Evolutionary conservation across 1,140 invertebrate genomes (phyloP).

Genomic region (Fopius arisanus): DNA sequence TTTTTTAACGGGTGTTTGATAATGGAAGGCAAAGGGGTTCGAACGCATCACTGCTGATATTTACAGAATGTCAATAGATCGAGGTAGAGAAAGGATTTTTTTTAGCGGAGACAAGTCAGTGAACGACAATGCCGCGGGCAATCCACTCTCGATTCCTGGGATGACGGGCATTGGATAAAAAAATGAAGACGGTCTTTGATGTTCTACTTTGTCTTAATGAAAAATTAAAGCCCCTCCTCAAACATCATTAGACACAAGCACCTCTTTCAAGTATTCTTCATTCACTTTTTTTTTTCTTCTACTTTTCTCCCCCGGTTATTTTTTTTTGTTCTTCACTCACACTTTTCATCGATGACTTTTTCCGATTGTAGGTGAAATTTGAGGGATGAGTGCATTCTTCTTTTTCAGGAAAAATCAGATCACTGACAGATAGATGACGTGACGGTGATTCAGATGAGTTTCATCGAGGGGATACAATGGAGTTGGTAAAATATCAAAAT

Average conservation of each 20-base stretch:
- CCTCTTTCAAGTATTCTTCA: constrained; percentile 46
- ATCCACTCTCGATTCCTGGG: constrained; percentile 27
- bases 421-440: background rate
- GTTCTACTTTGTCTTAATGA: constrained; percentile 60
- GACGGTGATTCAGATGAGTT: background rate
- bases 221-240: constrained; percentile 65
- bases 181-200: constrained; percentile 62
- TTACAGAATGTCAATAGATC: constrained; percentile 62
- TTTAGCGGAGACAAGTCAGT: constrained; percentile 37
- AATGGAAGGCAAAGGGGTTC: background rate
- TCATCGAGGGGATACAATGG: constrained; percentile 10
- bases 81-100: constrained; percentile 40
- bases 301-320: too few species aligned
- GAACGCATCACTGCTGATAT: constrained; percentile 43
- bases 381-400: background rate
- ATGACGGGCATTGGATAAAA: constrained; percentile 56
- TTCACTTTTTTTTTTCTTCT: constrained; percentile 28
- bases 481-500: constrained; percentile 41
- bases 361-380: background rate
- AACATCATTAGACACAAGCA: constrained; percentile 63
- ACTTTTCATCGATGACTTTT: background rate
- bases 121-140: constrained; percentile 40
- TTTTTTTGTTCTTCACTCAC: constrained; percentile 17
- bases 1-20: background rate
- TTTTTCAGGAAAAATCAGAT: background rate